Evolutionary conservation across 1,140 invertebrate species (phyloP).

Genomic region (Ditylenchus dipsaci): DNA sequence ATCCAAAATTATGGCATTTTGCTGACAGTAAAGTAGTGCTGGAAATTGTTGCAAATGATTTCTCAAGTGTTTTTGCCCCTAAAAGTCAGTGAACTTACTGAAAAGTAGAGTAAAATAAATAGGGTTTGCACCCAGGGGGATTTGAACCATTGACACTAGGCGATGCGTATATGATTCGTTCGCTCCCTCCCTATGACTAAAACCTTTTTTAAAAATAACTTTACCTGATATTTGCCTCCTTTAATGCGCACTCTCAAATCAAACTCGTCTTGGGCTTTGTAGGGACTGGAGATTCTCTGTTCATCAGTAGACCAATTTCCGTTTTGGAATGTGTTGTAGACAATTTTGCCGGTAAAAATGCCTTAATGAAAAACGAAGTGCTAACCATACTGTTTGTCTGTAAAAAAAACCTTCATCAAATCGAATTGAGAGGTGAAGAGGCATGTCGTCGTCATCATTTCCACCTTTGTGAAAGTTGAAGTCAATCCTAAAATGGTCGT

Average conservation of each 20-base stretch:
- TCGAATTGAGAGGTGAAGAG: conserved; percentile 55
- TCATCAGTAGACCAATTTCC: conserved; percentile 56
- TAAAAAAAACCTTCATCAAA: conserved; percentile 49
- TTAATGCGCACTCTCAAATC: conserved; percentile 55
- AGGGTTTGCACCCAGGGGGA: too few relatives aligned
- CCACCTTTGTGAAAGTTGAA: conserved; percentile 57
- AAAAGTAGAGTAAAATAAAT: too few relatives aligned
- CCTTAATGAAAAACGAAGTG: conserved; percentile 8
- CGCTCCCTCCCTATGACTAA: too few relatives aligned
- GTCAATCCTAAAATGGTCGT: conserved; percentile 43
- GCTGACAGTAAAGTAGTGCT: too few relatives aligned
- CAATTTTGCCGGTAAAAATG: conserved; percentile 50
- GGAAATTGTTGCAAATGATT: too few relatives aligned
- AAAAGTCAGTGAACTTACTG: too few relatives aligned
- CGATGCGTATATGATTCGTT: too few relatives aligned
- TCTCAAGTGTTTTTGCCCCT: too few relatives aligned
- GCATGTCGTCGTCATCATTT: conserved; percentile 50
- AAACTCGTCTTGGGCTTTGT: conserved; percentile 52
- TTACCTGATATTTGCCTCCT: conserved; percentile 52
- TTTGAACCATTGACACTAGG: too few relatives aligned
- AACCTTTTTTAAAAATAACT: not conserved
- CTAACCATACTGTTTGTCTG: not conserved
- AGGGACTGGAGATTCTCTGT: conserved; percentile 51
- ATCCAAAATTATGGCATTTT: too few relatives aligned
- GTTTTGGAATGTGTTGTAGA: conserved; percentile 55